Conservation (phyloP, 2,888 invertebrate species). For the Nephrotoma flavescens region DNA sequence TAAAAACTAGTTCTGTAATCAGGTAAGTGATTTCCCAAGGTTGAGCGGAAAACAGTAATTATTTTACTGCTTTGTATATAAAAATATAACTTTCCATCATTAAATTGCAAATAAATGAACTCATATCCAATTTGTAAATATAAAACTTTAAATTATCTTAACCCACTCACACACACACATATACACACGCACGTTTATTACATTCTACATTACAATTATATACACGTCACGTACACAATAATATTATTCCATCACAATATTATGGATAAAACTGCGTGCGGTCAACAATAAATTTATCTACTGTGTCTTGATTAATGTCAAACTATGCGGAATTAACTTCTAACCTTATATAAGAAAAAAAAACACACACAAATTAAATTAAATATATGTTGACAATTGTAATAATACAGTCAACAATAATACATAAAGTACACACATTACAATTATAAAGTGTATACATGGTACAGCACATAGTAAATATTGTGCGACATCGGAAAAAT, state of each 20-base stretch:
- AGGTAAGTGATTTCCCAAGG: neutral
- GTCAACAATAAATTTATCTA: neutral
- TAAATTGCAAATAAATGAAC: neutral
- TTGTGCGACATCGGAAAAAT: neutral
- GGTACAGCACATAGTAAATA: neutral
- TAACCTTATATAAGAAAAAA: neutral
- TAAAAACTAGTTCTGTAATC: neutral
- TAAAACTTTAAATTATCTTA: neutral
- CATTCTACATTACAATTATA: neutral
- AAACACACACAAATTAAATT: neutral
- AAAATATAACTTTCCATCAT: neutral
- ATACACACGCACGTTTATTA: neutral
- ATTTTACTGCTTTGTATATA: neutral
- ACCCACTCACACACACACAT: neutral
- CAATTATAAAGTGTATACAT: neutral
- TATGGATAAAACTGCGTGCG: neutral
- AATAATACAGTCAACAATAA: neutral
- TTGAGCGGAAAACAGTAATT: neutral
- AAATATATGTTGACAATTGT: neutral
- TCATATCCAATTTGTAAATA: neutral
- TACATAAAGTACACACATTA: neutral
- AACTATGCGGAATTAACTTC: neutral
- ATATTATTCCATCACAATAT: too few species aligned
- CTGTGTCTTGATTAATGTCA: neutral
- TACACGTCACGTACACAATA: neutral